A percentile compares a stretch with the other conserved stretches of the same genome.
Evolutionary conservation across 2,113 vertebrate species (phyloP).

Genomic region (Bagarius yarrelli): DNA sequence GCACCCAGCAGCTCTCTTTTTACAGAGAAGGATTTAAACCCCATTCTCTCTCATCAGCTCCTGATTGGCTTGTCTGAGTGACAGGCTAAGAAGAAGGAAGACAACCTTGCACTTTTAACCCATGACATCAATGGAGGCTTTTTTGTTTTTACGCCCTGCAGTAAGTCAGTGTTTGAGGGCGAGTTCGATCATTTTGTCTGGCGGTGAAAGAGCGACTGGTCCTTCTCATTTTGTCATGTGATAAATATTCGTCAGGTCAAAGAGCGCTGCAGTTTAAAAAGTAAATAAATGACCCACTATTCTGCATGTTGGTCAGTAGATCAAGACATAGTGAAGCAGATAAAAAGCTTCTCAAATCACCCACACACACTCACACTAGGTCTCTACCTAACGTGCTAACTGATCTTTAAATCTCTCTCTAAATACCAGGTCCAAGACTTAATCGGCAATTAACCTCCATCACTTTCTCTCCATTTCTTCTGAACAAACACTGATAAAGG

Average conservation of each 20-base stretch:
- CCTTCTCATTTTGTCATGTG: neutral
- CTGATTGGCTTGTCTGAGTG: neutral
- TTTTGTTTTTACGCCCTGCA: neutral
- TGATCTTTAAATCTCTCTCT: no score
- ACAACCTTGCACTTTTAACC: neutral
- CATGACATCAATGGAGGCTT: neutral
- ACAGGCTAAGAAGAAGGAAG: neutral
- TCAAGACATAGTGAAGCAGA: neutral
- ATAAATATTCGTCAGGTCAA: neutral
- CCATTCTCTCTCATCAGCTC: neutral
- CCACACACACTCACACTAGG: no score
- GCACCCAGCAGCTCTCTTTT: conserved; percentile 23
- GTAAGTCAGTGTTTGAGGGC: neutral
- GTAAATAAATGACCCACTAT: neutral
- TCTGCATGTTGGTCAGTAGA: neutral
- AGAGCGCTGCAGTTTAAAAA: neutral
- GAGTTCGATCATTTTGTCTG: neutral
- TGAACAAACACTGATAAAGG: neutral
- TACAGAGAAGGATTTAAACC: conserved; percentile 24
- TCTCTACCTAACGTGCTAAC: no score
- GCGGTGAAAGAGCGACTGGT: neutral
- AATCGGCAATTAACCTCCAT: no score
- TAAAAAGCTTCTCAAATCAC: no score
- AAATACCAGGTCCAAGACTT: no score
- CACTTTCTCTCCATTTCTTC: no score